These are phyloP conservation scores for Trachelus tabidus DNA, from an alignment of 2,888 invertebrate species.

Conservation along the genomic window DNA sequence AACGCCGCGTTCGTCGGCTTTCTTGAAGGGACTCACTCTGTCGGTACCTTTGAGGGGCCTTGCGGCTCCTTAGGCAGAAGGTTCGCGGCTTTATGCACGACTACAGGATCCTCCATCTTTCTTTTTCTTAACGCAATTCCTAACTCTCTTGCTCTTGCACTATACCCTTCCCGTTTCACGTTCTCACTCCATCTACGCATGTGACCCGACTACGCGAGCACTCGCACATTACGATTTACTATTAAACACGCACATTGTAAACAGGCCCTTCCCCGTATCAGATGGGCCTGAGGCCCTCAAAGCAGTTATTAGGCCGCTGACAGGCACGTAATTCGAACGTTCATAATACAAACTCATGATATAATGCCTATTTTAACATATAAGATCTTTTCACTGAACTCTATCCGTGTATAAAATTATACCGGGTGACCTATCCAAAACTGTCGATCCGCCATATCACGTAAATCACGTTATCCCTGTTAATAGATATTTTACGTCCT, in stretches of 20 bases:
- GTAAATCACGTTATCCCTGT: neutral
- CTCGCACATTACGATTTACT: constrained; percentile 52
- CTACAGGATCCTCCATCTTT: neutral
- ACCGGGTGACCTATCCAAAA: neutral
- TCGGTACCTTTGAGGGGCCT: neutral
- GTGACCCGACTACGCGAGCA: neutral
- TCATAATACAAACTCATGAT: constrained; percentile 49
- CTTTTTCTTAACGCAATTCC: neutral
- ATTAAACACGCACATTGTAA: constrained; percentile 63
- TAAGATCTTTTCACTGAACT: constrained; percentile 48
- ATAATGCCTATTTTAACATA: constrained; percentile 56
- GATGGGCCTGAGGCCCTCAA: constrained; percentile 50
- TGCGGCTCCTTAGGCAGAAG: neutral
- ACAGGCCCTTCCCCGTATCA: constrained; percentile 59
- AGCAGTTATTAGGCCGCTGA: constrained; percentile 64
- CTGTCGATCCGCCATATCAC: neutral
- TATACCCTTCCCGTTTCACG: constrained; percentile 7
- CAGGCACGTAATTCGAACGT: constrained; percentile 60
- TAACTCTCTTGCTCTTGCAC: constrained; percentile 5
- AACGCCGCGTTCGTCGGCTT: constrained; percentile 5
- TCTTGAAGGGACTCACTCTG: neutral
- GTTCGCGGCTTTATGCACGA: neutral
- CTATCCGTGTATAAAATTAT: constrained; percentile 16
- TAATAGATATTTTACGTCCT: neutral
- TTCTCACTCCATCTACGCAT: neutral